Evolutionary conservation across 2,113 vertebrate genomes (phyloP).

Genomic region (Telmatochromis brichardi): DNA sequence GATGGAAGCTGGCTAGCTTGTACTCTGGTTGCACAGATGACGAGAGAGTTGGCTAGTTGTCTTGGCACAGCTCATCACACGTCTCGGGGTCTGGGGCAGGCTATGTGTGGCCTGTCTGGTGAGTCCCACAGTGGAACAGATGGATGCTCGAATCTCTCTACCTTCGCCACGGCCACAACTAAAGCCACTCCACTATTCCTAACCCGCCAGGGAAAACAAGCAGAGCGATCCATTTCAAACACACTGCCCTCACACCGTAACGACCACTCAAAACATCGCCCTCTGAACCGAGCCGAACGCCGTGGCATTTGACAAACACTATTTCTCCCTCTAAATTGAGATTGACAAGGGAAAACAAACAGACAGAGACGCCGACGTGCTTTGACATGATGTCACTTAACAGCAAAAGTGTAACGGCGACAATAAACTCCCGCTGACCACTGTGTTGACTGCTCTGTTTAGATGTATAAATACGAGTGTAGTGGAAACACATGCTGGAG

Average conservation of each 20-base stretch:
- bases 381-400: constrained; percentile 69
- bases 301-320: constrained; percentile 58
- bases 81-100: background rate
- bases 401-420: constrained; percentile 54
- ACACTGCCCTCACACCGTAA: background rate
- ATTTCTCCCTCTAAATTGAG: constrained; percentile 49
- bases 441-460: constrained; percentile 59
- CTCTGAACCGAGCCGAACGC: background rate
- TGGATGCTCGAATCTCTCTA: background rate
- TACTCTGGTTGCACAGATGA: constrained; percentile 25
- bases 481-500: constrained; percentile 65
- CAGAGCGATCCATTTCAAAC: constrained; percentile 40
- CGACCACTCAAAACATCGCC: constrained; percentile 42
- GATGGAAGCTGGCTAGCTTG: constrained; percentile 30
- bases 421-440: constrained; percentile 55
- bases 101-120: constrained; percentile 3
- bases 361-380: constrained; percentile 28
- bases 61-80: background rate
- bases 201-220: constrained; percentile 49
- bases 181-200: background rate
- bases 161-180: background rate
- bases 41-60: constrained; percentile 13
- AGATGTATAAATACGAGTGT: constrained; percentile 46
- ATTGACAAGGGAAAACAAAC: constrained; percentile 65
- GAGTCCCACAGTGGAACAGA: background rate